Conservation (phyloP, 2,888 invertebrate species). For the Cryptus viduatorius region DNA sequence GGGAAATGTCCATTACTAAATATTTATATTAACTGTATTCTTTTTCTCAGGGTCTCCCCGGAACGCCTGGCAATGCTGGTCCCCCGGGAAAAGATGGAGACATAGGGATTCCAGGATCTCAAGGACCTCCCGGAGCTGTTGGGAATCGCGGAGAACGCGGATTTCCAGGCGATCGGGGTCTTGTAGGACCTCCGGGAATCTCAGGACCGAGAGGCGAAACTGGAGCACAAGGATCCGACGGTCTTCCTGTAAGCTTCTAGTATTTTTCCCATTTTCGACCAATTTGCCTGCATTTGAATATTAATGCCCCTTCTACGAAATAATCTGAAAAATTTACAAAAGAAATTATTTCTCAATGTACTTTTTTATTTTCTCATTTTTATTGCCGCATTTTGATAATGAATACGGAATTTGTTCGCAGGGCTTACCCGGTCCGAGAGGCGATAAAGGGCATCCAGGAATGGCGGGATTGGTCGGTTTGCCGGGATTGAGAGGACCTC, state of each 20-base stretch:
- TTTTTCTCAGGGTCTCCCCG: slow-evolving; percentile 51
- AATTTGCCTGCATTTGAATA: background rate
- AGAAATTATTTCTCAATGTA: background rate
- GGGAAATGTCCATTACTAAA: background rate
- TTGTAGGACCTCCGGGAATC: slow-evolving; percentile 89
- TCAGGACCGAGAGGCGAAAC: slow-evolving; percentile 89
- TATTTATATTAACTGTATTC: background rate
- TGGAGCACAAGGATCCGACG: slow-evolving; percentile 90
- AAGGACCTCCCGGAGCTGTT: slow-evolving; percentile 86
- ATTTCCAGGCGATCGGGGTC: slow-evolving; percentile 91
- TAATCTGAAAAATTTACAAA: too few relatives aligned
- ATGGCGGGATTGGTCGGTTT: slow-evolving; percentile 90
- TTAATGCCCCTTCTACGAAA: background rate
- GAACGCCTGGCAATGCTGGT: slow-evolving; percentile 88
- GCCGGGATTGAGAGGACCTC: slow-evolving; percentile 88
- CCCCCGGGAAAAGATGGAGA: slow-evolving; percentile 93
- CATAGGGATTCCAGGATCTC: slow-evolving; percentile 89
- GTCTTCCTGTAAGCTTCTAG: slow-evolving; percentile 87
- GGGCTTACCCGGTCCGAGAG: slow-evolving; percentile 89
- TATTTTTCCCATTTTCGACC: background rate
- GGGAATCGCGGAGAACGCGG: slow-evolving; percentile 89
- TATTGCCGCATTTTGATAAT: background rate
- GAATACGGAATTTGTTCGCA: slow-evolving; percentile 77
- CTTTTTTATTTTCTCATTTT: background rate
- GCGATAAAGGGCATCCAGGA: slow-evolving; percentile 91